These are phyloP conservation scores for Antennarius maculatus DNA, from an alignment of 2,797 vertebrate species.

Conservation along the genomic window DNA sequence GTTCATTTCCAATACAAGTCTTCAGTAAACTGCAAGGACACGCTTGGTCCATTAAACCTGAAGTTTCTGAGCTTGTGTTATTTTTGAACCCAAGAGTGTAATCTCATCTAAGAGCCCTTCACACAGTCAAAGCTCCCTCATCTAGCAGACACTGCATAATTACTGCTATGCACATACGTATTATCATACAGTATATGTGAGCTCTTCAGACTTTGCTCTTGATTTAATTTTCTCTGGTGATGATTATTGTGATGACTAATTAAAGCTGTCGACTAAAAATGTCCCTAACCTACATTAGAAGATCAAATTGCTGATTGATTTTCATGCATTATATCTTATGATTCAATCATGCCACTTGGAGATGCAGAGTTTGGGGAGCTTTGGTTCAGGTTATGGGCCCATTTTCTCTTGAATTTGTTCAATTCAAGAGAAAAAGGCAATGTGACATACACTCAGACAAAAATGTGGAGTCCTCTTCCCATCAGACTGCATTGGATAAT, in stretches of 20 bases:
- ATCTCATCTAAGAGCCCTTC: slow-evolving; percentile 25
- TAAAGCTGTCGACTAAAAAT: slow-evolving; percentile 6
- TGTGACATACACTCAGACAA: slow-evolving; percentile 8
- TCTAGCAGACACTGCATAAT: slow-evolving; percentile 5
- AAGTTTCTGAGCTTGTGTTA: slow-evolving; percentile 2
- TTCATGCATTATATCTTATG: neutral
- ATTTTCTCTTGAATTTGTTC: neutral
- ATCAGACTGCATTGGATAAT: slow-evolving; percentile 13
- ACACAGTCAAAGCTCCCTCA: slow-evolving; percentile 16
- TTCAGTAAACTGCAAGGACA: slow-evolving; percentile 1
- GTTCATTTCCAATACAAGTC: slow-evolving; percentile 3
- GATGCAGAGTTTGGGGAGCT: neutral
- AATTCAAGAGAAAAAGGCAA: neutral
- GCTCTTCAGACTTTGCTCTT: neutral
- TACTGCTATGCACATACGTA: neutral
- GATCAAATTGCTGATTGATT: neutral
- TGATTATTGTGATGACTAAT: slow-evolving; percentile 1
- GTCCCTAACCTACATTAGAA: neutral
- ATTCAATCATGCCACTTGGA: neutral
- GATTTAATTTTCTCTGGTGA: slow-evolving; percentile 5
- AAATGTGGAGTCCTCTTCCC: neutral
- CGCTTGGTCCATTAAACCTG: slow-evolving; percentile 2
- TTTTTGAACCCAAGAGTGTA: slow-evolving; percentile 8
- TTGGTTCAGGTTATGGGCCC: neutral
- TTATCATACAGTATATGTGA: slow-evolving; percentile 3